phyloP scores from a whole-genome alignment of 2,113 vertebrate species.

The Phrynocephalus versicolor region DNA sequence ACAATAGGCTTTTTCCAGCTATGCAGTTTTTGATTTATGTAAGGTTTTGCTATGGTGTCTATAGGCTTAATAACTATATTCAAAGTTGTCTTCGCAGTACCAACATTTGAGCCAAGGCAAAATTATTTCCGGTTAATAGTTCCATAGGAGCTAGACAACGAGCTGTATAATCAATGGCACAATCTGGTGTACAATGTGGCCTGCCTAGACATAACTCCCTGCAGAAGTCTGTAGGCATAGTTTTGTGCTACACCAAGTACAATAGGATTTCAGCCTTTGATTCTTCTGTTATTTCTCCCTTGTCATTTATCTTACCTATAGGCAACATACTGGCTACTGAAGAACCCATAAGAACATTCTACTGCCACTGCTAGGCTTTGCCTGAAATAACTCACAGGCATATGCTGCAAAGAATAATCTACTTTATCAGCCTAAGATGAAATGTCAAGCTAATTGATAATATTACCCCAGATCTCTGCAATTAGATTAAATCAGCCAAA shows the following conservation, averaged over 20 bases:
- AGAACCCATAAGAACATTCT: background rate
- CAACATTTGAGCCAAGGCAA: no score
- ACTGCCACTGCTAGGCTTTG: background rate
- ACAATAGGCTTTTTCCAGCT: conserved; percentile 24
- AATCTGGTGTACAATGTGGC: no score
- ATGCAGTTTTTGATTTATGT: conserved; percentile 44
- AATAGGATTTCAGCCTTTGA: no score
- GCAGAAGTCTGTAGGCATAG: no score
- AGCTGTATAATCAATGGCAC: no score
- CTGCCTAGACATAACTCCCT: no score
- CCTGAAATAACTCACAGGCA: background rate
- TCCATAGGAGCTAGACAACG: no score
- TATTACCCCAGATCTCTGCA: background rate
- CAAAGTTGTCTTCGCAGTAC: no score
- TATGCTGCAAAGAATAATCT: background rate
- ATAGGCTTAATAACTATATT: conserved; percentile 29
- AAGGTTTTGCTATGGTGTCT: conserved; percentile 28
- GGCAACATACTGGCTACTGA: background rate
- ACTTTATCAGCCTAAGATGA: background rate
- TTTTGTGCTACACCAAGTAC: no score
- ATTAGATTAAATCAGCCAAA: background rate
- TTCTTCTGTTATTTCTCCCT: no score
- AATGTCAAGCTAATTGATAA: background rate
- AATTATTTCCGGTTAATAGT: no score
- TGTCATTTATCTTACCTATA: background rate